These are phyloP conservation scores for Anabacerthia variegaticeps DNA, from an alignment of 2,797 vertebrate species.

Conservation along the genomic window DNA sequence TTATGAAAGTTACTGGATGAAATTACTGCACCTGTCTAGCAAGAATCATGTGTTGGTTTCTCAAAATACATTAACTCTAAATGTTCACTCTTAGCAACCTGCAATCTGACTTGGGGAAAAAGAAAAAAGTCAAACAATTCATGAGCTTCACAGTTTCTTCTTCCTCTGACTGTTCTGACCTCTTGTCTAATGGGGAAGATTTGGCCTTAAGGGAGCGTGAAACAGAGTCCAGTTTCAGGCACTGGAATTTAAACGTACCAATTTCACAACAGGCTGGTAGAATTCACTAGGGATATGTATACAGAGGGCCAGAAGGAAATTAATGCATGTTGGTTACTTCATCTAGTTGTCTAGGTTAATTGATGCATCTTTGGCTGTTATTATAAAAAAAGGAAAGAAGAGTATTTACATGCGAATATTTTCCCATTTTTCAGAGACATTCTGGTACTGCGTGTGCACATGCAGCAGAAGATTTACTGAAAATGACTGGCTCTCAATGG, in stretches of 20 bases:
- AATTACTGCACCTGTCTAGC: neutral
- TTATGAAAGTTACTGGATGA: neutral
- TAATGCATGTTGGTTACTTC: neutral
- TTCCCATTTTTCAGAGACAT: neutral
- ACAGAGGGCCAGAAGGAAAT: slow-evolving; percentile 2
- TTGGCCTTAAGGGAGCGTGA: slow-evolving; percentile 33
- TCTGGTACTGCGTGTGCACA: neutral
- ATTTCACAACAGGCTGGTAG: neutral
- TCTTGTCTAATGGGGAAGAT: slow-evolving; percentile 29
- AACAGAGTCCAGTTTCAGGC: neutral
- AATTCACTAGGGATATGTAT: neutral
- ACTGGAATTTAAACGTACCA: slow-evolving; percentile 5
- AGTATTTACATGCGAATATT: neutral
- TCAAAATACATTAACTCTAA: neutral
- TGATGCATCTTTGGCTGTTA: slow-evolving; percentile 3
- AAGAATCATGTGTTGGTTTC: neutral
- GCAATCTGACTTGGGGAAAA: neutral
- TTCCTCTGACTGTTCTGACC: neutral
- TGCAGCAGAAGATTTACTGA: neutral
- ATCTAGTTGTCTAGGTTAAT: slow-evolving; percentile 2
- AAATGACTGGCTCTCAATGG: neutral
- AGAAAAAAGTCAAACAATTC: neutral
- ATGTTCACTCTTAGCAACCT: neutral
- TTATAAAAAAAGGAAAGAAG: neutral
- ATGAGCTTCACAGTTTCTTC: neutral